These are phyloP conservation scores for Tylochromis polylepis DNA, from an alignment of 2,113 vertebrate genomes.

Conservation along the genomic window DNA sequence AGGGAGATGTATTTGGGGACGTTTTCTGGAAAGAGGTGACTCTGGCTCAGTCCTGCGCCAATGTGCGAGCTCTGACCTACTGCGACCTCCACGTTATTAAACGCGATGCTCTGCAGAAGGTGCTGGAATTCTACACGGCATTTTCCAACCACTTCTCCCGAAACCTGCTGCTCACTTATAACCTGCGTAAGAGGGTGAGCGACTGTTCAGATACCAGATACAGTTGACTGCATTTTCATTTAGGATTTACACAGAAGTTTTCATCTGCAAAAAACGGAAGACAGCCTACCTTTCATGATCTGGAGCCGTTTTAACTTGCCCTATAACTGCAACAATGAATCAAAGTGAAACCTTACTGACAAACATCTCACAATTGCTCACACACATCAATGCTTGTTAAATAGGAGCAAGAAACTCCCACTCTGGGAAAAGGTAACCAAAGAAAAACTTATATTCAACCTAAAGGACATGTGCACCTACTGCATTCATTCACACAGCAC, in stretches of 20 bases:
- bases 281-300: neutral
- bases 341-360: neutral
- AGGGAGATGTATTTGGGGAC: slow-evolving; percentile 97
- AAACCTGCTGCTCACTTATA: slow-evolving; percentile 97
- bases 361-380: neutral
- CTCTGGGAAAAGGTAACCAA: neutral
- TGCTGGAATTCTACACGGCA: slow-evolving; percentile 96
- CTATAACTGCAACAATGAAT: neutral
- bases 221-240: neutral
- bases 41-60: slow-evolving; percentile 93
- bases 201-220: neutral
- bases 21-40: slow-evolving; percentile 98
- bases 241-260: neutral
- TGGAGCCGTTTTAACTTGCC: neutral
- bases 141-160: slow-evolving; percentile 98
- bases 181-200: slow-evolving; percentile 92
- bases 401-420: neutral
- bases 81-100: slow-evolving; percentile 98
- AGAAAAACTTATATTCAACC: neutral
- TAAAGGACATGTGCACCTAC: neutral
- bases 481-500: neutral
- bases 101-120: slow-evolving; percentile 95
- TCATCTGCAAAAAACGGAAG: neutral
- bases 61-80: slow-evolving; percentile 95
- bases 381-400: neutral